Conservation (phyloP, 2,797 vertebrate genomes). For the Tenualosa thibaudeaui region DNA sequence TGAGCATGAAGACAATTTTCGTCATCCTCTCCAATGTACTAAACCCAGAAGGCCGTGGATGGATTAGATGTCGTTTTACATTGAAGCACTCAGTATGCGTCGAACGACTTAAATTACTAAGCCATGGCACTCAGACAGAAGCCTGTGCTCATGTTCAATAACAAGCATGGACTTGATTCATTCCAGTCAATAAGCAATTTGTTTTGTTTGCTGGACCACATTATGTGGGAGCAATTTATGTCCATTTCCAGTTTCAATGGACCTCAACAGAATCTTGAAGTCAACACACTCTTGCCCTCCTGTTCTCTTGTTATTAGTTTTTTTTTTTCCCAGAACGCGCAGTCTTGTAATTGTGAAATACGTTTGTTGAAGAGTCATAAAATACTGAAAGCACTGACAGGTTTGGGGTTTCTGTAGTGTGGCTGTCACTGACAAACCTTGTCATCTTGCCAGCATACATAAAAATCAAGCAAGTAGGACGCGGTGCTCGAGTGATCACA, state of each 20-base stretch:
- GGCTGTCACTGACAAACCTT: not conserved
- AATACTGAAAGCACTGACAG: not conserved
- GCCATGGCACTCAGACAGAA: constrained; percentile 7
- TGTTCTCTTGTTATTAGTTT: too few relatives aligned
- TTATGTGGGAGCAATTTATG: constrained; percentile 20
- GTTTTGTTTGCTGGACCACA: constrained; percentile 25
- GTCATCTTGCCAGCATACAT: constrained; percentile 21
- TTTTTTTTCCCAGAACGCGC: not conserved
- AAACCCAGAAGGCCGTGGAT: not conserved
- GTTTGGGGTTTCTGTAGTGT: not conserved
- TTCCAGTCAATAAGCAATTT: constrained; percentile 26
- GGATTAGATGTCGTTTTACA: constrained; percentile 16
- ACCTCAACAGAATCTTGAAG: constrained; percentile 16
- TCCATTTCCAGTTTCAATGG: constrained; percentile 4
- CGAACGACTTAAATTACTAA: constrained; percentile 5
- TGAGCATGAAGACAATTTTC: constrained; percentile 12
- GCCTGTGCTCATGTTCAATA: constrained; percentile 19
- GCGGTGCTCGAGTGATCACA: not conserved
- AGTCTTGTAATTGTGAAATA: not conserved
- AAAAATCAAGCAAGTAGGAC: constrained; percentile 22
- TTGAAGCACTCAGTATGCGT: constrained; percentile 21
- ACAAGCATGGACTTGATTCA: constrained; percentile 22
- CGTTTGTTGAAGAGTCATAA: not conserved
- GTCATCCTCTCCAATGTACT: not conserved
- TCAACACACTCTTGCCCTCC: not conserved